Evolutionary conservation across 2,113 vertebrate genomes (phyloP).

Genomic region (Burhinus oedicnemus): DNA sequence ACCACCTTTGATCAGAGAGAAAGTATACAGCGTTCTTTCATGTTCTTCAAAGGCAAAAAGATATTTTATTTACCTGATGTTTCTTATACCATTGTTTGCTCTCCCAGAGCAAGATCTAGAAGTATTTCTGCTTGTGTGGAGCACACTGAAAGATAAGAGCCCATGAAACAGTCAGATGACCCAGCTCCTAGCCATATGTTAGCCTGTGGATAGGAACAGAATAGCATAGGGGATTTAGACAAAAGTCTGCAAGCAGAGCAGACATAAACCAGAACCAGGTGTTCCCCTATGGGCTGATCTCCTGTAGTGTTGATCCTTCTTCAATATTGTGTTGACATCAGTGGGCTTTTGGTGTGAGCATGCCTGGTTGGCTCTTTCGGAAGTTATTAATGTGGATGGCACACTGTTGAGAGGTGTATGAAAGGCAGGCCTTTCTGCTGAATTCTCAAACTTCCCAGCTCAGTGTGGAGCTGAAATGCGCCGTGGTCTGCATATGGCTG

Average conservation of each 20-base stretch:
- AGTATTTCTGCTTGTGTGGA: background rate
- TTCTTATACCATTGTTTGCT: background rate
- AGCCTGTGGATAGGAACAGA: background rate
- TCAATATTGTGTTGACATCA: background rate
- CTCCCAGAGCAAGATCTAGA: background rate
- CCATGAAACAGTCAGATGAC: slow-evolving; percentile 20
- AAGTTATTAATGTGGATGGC: background rate
- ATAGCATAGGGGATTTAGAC: background rate
- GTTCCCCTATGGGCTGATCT: background rate
- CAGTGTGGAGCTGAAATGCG: background rate
- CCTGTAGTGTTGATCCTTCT: background rate
- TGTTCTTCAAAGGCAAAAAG: slow-evolving; percentile 14
- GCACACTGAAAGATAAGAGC: background rate
- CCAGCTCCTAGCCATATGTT: background rate
- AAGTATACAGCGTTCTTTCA: background rate
- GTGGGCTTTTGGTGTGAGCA: background rate
- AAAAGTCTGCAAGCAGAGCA: background rate
- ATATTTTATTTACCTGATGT: background rate
- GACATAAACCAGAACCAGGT: slow-evolving; percentile 38
- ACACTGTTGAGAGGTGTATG: background rate
- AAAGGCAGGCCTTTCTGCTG: background rate
- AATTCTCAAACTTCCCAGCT: background rate
- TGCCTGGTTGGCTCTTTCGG: background rate
- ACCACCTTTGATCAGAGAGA: background rate
- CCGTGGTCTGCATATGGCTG: background rate